Conservation (phyloP, 2,888 invertebrate genomes). For the Drosophila melanosoma region DNA sequence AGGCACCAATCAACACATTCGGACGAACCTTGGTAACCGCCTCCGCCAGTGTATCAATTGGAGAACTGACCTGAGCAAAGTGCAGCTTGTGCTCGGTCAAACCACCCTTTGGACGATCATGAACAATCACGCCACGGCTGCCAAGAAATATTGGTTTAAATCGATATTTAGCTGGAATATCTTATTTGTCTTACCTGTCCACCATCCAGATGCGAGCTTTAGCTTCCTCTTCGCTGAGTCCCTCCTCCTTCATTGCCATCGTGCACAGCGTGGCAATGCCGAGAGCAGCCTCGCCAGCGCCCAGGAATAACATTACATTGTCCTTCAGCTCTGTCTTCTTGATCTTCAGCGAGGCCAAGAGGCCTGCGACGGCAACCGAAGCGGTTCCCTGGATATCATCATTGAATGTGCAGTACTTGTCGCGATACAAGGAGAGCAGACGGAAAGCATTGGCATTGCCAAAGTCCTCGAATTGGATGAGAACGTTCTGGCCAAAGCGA, state of each 20-base stretch:
- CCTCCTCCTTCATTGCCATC: conserved; percentile 96
- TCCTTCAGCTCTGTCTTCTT: conserved; percentile 93
- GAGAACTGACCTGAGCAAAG: conserved; percentile 92
- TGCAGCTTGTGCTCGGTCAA: conserved; percentile 91
- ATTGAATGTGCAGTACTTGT: conserved; percentile 97
- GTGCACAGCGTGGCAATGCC: conserved; percentile 97
- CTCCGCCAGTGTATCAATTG: conserved; percentile 91
- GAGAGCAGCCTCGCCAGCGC: conserved; percentile 98
- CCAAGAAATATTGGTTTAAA: neutral
- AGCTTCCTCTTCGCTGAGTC: conserved; percentile 91
- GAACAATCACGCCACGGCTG: conserved; percentile 96
- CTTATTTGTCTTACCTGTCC: conserved; percentile 86
- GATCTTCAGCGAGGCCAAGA: conserved; percentile 93
- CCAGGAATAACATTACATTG: conserved; percentile 96
- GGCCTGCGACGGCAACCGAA: conserved; percentile 96
- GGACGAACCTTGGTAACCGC: conserved; percentile 94
- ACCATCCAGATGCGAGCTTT: conserved; percentile 95
- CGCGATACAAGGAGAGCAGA: conserved; percentile 94
- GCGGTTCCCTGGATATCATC: conserved; percentile 99
- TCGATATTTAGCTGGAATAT: neutral
- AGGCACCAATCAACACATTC: conserved; percentile 96
- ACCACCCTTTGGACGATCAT: conserved; percentile 93
- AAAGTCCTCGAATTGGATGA: conserved; percentile 99
- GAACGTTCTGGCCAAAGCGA: conserved; percentile 93
- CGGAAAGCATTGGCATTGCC: conserved; percentile 98